These are phyloP conservation scores for Acanthoscelides obtectus DNA, from an alignment of 2,888 invertebrate genomes.

Conservation along the genomic window DNA sequence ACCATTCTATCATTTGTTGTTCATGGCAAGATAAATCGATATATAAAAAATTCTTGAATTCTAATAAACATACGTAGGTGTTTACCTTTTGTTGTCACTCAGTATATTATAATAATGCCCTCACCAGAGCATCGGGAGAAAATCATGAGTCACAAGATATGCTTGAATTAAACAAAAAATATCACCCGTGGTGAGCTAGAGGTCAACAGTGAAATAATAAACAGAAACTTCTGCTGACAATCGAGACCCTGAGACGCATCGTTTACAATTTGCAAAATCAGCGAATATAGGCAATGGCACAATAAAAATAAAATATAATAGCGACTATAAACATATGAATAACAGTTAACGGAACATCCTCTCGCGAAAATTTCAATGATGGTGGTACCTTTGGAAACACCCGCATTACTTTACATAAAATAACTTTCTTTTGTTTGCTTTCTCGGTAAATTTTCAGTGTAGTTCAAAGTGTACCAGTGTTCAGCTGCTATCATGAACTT, in stretches of 20 bases:
- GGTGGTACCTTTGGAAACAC: slow-evolving; percentile 23
- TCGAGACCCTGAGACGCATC: too few relatives aligned
- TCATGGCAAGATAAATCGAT: too few relatives aligned
- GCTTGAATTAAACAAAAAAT: not conserved
- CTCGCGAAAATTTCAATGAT: not conserved
- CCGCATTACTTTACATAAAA: slow-evolving; percentile 20
- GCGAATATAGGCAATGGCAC: not conserved
- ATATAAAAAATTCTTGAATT: too few relatives aligned
- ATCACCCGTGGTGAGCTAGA: not conserved
- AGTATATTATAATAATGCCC: too few relatives aligned
- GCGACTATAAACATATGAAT: not conserved
- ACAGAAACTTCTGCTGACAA: too few relatives aligned
- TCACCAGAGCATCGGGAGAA: not conserved
- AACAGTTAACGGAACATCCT: not conserved
- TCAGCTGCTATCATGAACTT: not conserved
- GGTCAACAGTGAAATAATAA: not conserved
- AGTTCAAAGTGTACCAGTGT: not conserved
- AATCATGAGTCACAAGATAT: not conserved
- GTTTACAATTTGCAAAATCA: too few relatives aligned
- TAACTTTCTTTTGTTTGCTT: slow-evolving; percentile 18
- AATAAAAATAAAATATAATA: not conserved
- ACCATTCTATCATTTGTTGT: too few relatives aligned
- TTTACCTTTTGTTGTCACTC: too few relatives aligned
- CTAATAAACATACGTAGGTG: too few relatives aligned
- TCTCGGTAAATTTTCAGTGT: slow-evolving; percentile 13